Evolutionary conservation across 2,797 vertebrate genomes (phyloP).

Genomic region (Aulostomus chinensis): DNA sequence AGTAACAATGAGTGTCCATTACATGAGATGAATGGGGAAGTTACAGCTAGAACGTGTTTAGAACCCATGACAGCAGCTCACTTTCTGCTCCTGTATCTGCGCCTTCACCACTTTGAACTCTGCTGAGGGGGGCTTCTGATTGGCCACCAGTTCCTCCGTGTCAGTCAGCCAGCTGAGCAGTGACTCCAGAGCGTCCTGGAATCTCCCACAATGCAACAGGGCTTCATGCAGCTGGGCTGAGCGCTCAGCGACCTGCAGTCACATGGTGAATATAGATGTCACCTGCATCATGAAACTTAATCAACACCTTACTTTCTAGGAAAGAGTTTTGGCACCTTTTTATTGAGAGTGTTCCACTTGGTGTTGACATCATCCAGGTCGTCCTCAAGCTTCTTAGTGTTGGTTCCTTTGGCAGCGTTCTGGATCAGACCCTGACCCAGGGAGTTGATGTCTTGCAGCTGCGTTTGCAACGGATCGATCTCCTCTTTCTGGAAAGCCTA

Average conservation of each 20-base stretch:
- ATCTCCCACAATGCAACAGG: conserved; percentile 94
- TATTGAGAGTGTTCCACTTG: conserved; percentile 96
- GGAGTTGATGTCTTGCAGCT: conserved; percentile 91
- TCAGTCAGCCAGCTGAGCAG: conserved; percentile 97
- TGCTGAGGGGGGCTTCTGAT: conserved; percentile 94
- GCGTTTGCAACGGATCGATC: conserved; percentile 90
- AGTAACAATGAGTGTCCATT: conserved; percentile 54
- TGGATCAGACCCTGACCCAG: conserved; percentile 94
- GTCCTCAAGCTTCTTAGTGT: conserved; percentile 86
- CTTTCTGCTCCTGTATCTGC: conserved; percentile 99
- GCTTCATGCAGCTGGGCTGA: conserved; percentile 95
- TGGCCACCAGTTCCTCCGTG: conserved; percentile 96
- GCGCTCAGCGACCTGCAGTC: conserved; percentile 90
- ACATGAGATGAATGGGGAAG: conserved; percentile 42
- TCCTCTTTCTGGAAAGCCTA: conserved; percentile 96
- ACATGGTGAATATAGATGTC: conserved; percentile 41
- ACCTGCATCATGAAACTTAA: too few species aligned
- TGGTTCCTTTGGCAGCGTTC: conserved; percentile 88
- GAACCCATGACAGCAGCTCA: conserved; percentile 58
- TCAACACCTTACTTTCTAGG: too few species aligned
- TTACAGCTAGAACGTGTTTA: conserved; percentile 3
- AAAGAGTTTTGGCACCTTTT: too few species aligned
- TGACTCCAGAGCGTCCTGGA: conserved; percentile 97
- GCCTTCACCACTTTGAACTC: conserved; percentile 99
- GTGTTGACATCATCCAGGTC: conserved; percentile 89